These are phyloP conservation scores for Dasysyrphus albostriatus DNA, from an alignment of 2,888 invertebrate species.

Conservation along the genomic window DNA sequence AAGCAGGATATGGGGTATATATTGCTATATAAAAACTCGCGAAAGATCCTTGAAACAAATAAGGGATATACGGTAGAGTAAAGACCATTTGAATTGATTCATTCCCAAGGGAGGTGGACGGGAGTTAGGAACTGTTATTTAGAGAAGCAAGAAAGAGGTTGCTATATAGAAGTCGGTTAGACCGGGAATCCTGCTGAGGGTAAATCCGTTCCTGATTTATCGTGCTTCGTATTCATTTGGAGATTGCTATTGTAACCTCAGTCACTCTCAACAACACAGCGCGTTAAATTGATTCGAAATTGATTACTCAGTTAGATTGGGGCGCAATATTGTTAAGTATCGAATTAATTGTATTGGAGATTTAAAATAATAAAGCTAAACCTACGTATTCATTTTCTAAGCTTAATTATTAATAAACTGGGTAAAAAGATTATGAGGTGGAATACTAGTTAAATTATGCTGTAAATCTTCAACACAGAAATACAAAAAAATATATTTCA, in stretches of 20 bases:
- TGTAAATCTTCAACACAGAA: background rate
- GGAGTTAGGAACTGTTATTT: slow-evolving; percentile 36
- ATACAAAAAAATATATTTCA: no score
- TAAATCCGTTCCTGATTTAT: slow-evolving; percentile 72
- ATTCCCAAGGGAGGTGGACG: slow-evolving; percentile 32
- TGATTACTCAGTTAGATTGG: slow-evolving; percentile 61
- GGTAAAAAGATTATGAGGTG: no score
- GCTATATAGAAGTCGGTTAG: slow-evolving; percentile 29
- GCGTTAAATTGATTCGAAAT: slow-evolving; percentile 68
- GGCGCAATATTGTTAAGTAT: slow-evolving; percentile 48
- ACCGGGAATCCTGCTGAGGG: slow-evolving; percentile 48
- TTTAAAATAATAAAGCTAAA: slow-evolving; percentile 35
- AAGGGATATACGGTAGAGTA: background rate
- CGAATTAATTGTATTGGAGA: slow-evolving; percentile 50
- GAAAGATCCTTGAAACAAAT: slow-evolving; percentile 38
- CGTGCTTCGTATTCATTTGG: slow-evolving; percentile 54
- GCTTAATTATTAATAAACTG: background rate
- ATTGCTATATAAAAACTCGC: background rate
- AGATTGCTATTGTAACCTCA: slow-evolving; percentile 59
- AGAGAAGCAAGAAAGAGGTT: slow-evolving; percentile 26
- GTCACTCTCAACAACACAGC: slow-evolving; percentile 6
- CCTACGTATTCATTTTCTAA: background rate
- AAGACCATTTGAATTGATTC: slow-evolving; percentile 61
- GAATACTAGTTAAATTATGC: background rate
- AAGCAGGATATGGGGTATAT: background rate